Conservation (phyloP, 2,888 invertebrate species). For the Thumatha senex region DNA sequence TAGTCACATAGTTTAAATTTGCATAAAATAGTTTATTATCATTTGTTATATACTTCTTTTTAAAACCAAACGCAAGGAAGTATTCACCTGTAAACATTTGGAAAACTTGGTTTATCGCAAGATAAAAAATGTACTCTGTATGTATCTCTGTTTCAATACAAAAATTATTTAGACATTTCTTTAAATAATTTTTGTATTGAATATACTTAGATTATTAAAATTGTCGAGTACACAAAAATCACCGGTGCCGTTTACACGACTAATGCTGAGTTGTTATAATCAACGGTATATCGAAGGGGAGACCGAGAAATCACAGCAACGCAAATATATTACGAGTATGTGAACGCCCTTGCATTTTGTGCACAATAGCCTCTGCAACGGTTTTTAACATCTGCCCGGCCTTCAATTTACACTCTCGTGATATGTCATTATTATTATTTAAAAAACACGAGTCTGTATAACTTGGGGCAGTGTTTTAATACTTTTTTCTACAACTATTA, state of each 20-base stretch:
- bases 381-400: slow-evolving; percentile 77
- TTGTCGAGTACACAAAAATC: no score
- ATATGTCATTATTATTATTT: slow-evolving; percentile 53
- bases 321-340: slow-evolving; percentile 24
- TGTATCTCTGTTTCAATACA: no score
- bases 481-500: slow-evolving; percentile 43
- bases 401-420: slow-evolving; percentile 34
- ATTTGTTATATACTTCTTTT: no score
- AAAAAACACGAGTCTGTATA: slow-evolving; percentile 29
- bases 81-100: no score
- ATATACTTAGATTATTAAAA: no score
- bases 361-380: slow-evolving; percentile 77
- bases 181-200: no score
- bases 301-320: slow-evolving; percentile 54
- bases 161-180: no score
- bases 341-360: slow-evolving; percentile 58
- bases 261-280: not conserved
- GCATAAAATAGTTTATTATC: no score
- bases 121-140: no score
- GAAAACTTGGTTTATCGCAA: no score
- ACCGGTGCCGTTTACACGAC: not conserved
- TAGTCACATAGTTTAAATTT: no score
- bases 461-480: slow-evolving; percentile 33
- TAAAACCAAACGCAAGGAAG: no score
- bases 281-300: slow-evolving; percentile 55